Percentiles rank a stretch among this genome's conserved stretches.
These are phyloP conservation scores for Poecilia wingei DNA, from an alignment of 2,797 vertebrate genomes.

Conservation along the genomic window DNA sequence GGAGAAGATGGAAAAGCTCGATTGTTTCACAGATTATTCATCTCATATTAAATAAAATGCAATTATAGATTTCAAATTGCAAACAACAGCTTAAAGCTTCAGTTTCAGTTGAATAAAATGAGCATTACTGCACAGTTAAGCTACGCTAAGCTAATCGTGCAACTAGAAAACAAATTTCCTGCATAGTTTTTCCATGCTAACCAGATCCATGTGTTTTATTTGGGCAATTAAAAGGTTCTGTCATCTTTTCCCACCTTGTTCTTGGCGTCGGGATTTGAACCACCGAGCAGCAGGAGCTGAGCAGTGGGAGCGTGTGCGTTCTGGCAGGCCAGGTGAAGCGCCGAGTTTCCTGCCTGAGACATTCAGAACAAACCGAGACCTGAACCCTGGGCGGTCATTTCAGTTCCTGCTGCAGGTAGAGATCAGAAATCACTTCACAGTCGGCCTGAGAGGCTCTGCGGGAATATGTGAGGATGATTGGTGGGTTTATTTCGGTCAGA, in stretches of 20 bases:
- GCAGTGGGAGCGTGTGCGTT: conserved; percentile 89
- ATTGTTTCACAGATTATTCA: too few species aligned
- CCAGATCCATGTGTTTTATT: too few species aligned
- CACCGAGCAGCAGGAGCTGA: conserved; percentile 86
- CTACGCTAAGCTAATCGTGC: too few species aligned
- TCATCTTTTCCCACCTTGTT: conserved; percentile 84
- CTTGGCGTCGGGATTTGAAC: conserved; percentile 86
- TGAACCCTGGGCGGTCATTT: background rate
- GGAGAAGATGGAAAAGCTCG: too few species aligned
- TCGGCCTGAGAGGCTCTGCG: background rate
- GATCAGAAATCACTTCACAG: background rate
- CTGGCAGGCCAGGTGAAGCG: conserved; percentile 92
- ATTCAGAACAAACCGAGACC: background rate
- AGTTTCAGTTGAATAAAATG: too few species aligned
- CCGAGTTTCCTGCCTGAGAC: conserved; percentile 87
- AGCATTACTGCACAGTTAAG: too few species aligned
- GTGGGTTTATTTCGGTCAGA: background rate
- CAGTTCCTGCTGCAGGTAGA: background rate
- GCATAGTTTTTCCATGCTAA: too few species aligned
- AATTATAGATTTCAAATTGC: too few species aligned
- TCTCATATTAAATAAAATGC: too few species aligned
- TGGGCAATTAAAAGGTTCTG: too few species aligned
- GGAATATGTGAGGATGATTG: conserved; percentile 4
- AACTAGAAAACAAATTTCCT: too few species aligned
- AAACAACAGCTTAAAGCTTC: too few species aligned